These are phyloP conservation scores for Phoeniculus purpureus DNA, from an alignment of 2,797 vertebrate genomes.

Conservation along the genomic window DNA sequence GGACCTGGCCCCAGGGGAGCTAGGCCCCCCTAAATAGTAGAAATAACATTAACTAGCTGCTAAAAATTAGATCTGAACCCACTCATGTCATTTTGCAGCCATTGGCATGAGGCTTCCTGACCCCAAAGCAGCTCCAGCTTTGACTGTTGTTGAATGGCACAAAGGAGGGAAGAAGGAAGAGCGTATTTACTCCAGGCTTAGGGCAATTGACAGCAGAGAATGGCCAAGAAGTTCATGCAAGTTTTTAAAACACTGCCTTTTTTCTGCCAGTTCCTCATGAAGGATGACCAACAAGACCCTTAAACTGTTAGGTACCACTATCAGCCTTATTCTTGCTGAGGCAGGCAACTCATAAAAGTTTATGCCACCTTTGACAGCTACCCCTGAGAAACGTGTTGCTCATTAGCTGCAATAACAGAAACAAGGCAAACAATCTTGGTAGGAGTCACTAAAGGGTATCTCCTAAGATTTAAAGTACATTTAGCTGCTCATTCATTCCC, in stretches of 20 bases:
- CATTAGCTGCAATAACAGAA: neutral
- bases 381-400: neutral
- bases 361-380: neutral
- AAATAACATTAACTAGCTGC: neutral
- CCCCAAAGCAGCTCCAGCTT: neutral
- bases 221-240: neutral
- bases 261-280: neutral
- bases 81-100: neutral
- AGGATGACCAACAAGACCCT: neutral
- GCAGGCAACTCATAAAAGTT: fast-evolving
- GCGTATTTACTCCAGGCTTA: neutral
- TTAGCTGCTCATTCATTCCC: neutral
- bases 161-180: neutral
- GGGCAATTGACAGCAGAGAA: neutral
- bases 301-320: neutral
- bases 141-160: neutral
- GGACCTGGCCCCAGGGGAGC: neutral
- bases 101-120: neutral
- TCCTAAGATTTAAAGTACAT: neutral
- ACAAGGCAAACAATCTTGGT: neutral
- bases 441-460: neutral
- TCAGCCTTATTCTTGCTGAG: neutral
- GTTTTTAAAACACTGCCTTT: neutral
- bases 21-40: neutral
- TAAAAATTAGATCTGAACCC: neutral